Percentiles rank a stretch among this genome's conserved stretches.
Evolutionary conservation across 2,797 vertebrate species (phyloP).

Genomic region (Champsocephalus gunnari): DNA sequence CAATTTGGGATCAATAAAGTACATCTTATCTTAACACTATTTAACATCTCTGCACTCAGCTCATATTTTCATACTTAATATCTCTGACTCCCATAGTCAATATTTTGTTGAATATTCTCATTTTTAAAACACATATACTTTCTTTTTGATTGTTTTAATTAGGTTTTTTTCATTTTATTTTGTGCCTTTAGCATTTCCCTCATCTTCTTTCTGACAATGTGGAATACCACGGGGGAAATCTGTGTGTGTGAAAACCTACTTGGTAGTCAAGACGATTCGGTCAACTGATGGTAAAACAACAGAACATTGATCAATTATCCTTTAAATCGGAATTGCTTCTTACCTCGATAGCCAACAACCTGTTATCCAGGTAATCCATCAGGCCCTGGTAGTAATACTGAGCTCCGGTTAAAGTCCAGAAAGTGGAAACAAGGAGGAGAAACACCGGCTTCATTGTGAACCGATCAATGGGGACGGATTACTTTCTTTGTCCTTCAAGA

Average conservation of each 20-base stretch:
- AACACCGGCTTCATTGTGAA: conserved; percentile 82
- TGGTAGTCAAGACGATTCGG: neutral
- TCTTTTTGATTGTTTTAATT: neutral
- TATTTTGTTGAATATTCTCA: neutral
- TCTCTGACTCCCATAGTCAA: neutral
- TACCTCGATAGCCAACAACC: conserved; percentile 94
- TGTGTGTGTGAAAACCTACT: neutral
- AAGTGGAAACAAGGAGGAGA: conserved; percentile 80
- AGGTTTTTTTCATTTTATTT: neutral
- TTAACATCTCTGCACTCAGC: neutral
- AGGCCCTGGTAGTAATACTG: conserved; percentile 93
- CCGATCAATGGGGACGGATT: conserved; percentile 42
- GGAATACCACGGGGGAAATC: too few species aligned
- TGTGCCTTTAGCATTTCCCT: neutral
- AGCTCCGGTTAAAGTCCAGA: conserved; percentile 79
- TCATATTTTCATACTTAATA: neutral
- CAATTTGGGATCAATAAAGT: too few species aligned
- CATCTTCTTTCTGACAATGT: too few species aligned
- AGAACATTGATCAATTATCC: conserved; percentile 1
- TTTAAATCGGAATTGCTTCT: conserved; percentile 58
- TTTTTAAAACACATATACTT: neutral
- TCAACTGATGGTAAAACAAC: neutral
- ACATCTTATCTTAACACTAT: neutral
- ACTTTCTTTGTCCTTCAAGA: conserved; percentile 44
- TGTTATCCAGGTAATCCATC: conserved; percentile 96